Base-by-base conservation (phyloP, 1,140 invertebrate species). In the Manduca sexta region DNA sequence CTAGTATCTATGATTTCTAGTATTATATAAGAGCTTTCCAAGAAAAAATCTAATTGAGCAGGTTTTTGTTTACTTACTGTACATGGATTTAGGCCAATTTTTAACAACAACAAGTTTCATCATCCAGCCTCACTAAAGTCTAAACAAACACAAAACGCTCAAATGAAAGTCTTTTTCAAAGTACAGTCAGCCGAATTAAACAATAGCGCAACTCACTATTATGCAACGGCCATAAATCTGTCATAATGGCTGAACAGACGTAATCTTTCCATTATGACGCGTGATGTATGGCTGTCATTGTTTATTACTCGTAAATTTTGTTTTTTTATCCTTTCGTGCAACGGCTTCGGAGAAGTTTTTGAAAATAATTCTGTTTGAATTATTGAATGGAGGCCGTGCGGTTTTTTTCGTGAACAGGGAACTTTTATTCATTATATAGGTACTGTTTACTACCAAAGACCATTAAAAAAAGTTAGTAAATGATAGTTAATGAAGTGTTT, bases 221-320 rank as follows among this genome's bases (percentile, higher is more conserved):
- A 73, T 81, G 72, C 61, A 65, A 69, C 55, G 53, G 41, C 66
- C 74, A 62, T 80, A 80, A 80, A 80, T 80, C 69, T 77, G 69
- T 69, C 74, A 33, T 26, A 26, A 38, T 39, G 17, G 37, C 35
- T 48, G 70, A 43, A 69, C 70, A 68, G 65, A 56, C 58, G 56
- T 80, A 80, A 80, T 80, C 76, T 77, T 64, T 64, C 65, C 67
- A 70, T 78, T 76, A 76, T 79, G 74, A 80, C 70, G 74, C 67
- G 69, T 81, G 74, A 78, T 81, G 73, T 65, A 75, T 78, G 69
- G 67, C 70, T 48, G 38, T 55, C 61, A 67, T 80, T 80, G 69
- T 76, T 60, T 60, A 60, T 45, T 7, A 45, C 49, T 57, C 62
- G 62, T 77, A 75, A 75, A 77, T 77, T 70, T 62, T 37, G 43